These are phyloP conservation scores for Triplophysa siluroides DNA, from an alignment of 2,113 vertebrate genomes.

Conservation along the genomic window DNA sequence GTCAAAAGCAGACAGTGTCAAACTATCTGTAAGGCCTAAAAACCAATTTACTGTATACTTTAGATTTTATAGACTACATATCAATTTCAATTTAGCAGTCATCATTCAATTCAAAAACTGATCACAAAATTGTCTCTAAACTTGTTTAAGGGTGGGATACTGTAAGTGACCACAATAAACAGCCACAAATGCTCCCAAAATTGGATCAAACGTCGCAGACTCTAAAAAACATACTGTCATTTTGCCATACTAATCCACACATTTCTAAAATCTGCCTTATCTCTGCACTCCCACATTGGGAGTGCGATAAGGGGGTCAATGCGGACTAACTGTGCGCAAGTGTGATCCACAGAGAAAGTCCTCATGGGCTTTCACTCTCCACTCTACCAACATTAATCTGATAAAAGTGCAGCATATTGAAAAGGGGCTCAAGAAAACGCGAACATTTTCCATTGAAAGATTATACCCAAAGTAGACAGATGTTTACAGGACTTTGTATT, in stretches of 20 bases:
- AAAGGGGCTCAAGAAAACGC: conserved; percentile 79
- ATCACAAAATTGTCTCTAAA: not conserved
- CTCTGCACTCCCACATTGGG: not conserved
- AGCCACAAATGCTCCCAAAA: not conserved
- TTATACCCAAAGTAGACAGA: conserved; percentile 83
- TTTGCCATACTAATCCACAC: conserved; percentile 37
- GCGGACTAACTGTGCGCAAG: not conserved
- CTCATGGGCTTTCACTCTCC: conserved; percentile 54
- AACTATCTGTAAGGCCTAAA: no score
- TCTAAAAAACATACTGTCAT: conserved; percentile 47
- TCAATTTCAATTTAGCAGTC: not conserved
- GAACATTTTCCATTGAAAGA: conserved; percentile 85
- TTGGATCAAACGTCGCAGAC: conserved; percentile 8
- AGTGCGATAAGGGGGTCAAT: conserved; percentile 1
- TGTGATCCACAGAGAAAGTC: conserved; percentile 54
- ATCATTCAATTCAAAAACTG: not conserved
- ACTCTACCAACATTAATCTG: conserved; percentile 76
- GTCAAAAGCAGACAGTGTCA: no score
- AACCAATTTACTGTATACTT: no score
- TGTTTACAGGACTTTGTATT: conserved; percentile 80
- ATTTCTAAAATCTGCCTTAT: not conserved
- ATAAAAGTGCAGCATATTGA: conserved; percentile 81
- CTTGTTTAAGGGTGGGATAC: not conserved
- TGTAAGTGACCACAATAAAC: not conserved
- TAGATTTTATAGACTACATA: not conserved